A percentile compares a stretch with the other conserved stretches of the same genome.
phyloP scores from a whole-genome alignment of 2,113 vertebrate genomes.

The Ctenomys sociabilis region DNA sequence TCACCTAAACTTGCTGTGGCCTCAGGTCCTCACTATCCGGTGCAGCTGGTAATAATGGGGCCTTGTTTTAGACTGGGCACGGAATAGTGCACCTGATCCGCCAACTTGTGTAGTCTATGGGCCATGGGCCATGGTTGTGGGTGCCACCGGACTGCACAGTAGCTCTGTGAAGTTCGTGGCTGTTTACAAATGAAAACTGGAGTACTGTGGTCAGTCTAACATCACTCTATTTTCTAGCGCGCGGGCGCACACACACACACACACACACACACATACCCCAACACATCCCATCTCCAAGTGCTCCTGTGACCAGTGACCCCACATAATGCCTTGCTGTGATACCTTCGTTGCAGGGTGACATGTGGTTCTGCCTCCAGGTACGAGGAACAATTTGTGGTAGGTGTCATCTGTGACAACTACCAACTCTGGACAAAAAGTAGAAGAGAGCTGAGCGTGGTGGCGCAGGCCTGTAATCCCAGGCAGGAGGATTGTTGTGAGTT shows the following conservation, averaged over 20 bases:
- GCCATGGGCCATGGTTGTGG: fast-evolving
- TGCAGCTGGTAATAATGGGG: neutral
- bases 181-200: neutral
- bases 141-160: neutral
- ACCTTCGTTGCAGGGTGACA: neutral
- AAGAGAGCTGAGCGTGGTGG: too few species aligned
- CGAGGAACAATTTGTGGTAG: fast-evolving
- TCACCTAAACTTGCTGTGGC: neutral
- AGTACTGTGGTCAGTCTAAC: neutral
- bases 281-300: neutral
- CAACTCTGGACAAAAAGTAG: neutral
- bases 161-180: neutral
- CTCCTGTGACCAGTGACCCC: neutral
- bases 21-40: neutral
- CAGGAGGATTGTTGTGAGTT: too few species aligned
- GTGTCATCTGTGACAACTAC: neutral
- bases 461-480: too few species aligned
- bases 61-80: neutral
- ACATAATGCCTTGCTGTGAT: neutral
- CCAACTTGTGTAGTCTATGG: neutral
- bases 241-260: neutral
- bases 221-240: neutral
- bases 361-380: neutral
- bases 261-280: neutral
- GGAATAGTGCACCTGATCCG: neutral